These are phyloP conservation scores for Neotragus moschatus DNA, from an alignment of 2,113 vertebrate species.

Conservation along the genomic window DNA sequence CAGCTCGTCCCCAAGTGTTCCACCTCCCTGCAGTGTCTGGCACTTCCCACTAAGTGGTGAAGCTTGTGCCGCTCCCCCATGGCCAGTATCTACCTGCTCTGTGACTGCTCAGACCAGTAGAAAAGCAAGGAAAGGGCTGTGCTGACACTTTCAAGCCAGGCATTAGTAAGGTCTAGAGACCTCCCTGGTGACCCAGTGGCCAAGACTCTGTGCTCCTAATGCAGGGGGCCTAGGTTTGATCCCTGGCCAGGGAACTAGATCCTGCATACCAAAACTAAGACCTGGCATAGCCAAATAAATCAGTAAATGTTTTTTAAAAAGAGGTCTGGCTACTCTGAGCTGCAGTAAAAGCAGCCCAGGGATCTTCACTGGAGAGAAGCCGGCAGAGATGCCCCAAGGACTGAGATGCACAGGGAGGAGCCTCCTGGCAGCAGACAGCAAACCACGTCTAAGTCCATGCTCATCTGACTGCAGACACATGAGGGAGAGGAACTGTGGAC, in stretches of 20 bases:
- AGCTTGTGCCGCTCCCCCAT: neutral
- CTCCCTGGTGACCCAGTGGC: neutral
- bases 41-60: too few species aligned
- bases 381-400: neutral
- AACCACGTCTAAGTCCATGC: accelerated
- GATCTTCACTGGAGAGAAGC: neutral
- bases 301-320: neutral
- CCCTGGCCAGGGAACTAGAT: neutral
- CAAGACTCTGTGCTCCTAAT: neutral
- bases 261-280: neutral
- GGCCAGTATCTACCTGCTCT: neutral
- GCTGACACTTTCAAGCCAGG: neutral
- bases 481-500: neutral
- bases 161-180: neutral
- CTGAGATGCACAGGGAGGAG: too few species aligned
- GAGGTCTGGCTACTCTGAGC: neutral
- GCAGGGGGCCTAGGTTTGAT: neutral
- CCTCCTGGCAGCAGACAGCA: neutral
- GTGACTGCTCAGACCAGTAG: neutral
- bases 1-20: neutral
- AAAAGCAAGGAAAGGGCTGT: neutral
- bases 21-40: neutral
- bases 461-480: neutral
- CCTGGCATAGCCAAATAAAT: neutral
- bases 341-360: neutral